Percentiles rank a stretch among this genome's conserved stretches.
Evolutionary conservation across 2,888 invertebrate species (phyloP).

Genomic region (Drosophila austrosaltans): DNA sequence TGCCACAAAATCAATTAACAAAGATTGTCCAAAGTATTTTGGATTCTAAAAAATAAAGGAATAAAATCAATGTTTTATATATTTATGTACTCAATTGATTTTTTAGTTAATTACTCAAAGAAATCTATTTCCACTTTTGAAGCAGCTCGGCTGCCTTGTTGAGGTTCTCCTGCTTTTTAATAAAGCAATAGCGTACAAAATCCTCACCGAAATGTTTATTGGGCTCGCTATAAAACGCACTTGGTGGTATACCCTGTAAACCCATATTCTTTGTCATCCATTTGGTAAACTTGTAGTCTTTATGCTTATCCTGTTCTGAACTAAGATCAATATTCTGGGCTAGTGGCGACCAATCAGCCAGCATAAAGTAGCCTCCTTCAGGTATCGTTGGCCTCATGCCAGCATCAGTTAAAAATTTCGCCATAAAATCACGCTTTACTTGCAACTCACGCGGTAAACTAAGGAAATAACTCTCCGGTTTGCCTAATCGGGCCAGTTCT

Average conservation of each 20-base stretch:
- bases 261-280: slow-evolving; percentile 97
- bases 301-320: slow-evolving; percentile 88
- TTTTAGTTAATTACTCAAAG: background rate
- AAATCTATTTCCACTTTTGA: slow-evolving; percentile 85
- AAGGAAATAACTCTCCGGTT: slow-evolving; percentile 92
- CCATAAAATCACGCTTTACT: slow-evolving; percentile 91
- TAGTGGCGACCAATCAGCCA: slow-evolving; percentile 94
- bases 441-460: slow-evolving; percentile 90
- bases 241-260: slow-evolving; percentile 96
- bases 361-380: slow-evolving; percentile 98
- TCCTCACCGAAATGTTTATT: slow-evolving; percentile 93
- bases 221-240: slow-evolving; percentile 93
- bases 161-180: slow-evolving; percentile 93
- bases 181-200: slow-evolving; percentile 96
- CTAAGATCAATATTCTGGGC: slow-evolving; percentile 88
- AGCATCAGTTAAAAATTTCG: slow-evolving; percentile 88
- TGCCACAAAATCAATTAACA: too few relatives aligned
- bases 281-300: slow-evolving; percentile 96
- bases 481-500: slow-evolving; percentile 88
- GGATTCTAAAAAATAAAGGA: too few relatives aligned
- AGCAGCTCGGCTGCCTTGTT: slow-evolving; percentile 87
- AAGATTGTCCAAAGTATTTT: too few relatives aligned
- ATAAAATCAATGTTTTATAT: slow-evolving; percentile 39
- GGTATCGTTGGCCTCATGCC: slow-evolving; percentile 97
- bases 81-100: slow-evolving; percentile 57